Percentiles rank a stretch among this genome's conserved stretches.
These are phyloP conservation scores for Streptopelia turtur DNA, from an alignment of 2,797 vertebrate genomes.

Conservation along the genomic window DNA sequence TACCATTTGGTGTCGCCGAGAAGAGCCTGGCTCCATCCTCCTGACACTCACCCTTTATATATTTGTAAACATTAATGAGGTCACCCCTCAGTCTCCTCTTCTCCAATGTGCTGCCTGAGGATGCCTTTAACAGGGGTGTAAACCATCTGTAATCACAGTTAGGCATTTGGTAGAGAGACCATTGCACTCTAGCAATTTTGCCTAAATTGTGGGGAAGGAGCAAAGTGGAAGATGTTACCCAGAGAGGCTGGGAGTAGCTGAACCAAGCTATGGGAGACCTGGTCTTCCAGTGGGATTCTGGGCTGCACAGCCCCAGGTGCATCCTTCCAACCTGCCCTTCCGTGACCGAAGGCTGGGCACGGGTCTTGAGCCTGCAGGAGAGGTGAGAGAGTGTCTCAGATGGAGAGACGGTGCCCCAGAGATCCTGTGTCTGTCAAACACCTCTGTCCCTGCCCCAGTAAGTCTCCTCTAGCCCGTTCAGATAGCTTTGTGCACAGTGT, in stretches of 20 bases:
- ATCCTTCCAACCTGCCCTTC: background rate
- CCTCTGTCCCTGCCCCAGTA: too few relatives aligned
- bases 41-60: too few relatives aligned
- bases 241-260: background rate
- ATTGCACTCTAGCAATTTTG: background rate
- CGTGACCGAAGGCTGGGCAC: fast-evolving
- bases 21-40: too few relatives aligned
- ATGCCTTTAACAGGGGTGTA: background rate
- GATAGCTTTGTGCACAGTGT: too few relatives aligned
- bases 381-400: too few relatives aligned
- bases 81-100: too few relatives aligned
- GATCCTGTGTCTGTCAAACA: background rate
- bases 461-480: background rate
- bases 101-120: background rate
- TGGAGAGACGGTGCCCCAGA: background rate
- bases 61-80: too few relatives aligned
- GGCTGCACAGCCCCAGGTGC: too few relatives aligned
- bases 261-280: background rate
- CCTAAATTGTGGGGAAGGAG: background rate
- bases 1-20: too few relatives aligned
- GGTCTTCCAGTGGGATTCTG: background rate
- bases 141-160: background rate
- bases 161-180: too few relatives aligned
- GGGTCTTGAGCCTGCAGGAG: background rate
- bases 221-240: background rate